Evolutionary conservation across 1,140 invertebrate genomes (phyloP), one percentile per base, ranked within the genome.

Genomic region (Ectropis grisescens): DNA sequence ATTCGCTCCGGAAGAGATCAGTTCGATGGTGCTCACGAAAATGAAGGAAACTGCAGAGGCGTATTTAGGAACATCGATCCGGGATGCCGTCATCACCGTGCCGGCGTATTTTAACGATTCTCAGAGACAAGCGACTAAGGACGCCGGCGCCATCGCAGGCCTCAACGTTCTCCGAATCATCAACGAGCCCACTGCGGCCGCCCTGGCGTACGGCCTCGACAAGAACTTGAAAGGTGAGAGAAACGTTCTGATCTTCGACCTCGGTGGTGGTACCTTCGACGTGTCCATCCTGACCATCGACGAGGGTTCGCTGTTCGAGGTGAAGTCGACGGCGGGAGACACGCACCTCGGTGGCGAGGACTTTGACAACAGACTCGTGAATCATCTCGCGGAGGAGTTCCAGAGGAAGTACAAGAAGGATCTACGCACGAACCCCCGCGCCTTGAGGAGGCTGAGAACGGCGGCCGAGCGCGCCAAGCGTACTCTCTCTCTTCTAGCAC

Each of bases 101-200:
- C 93, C 93, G 29, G 93, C 93, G 27, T 95, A 95, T 70, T 95
- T 95, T 85, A 95, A 94, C 74, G 93, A 95, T 75, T 93, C 92
- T 12, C 93, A 95, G 80, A 86, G 93, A 71, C 93, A 94, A 82
- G 93, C 93, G 43, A 95, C 93, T 27, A 95, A 94, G 53, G 90
- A 83, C 83, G 90, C 84, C 26, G 90, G 81, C 32, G 85, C 74
- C 80, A 91, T 86, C 47, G 85, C 85, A 33, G 89, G 92, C 55
- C 85, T 82, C 56, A 91, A 86, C 49, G 86, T 88, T 9, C 83
- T 91, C 53, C 82, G 90, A 43, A 90, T 91, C 32, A 90, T 91
- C 55, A 90, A 91, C 47, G 90, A 91, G 59, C 89, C 89, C 41
- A 91, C 90, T 2, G 90, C 90, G 24, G 90, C 90, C 24, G 89